Conservation (phyloP, 2,113 vertebrate genomes). For the Synchiropus splendidus region DNA sequence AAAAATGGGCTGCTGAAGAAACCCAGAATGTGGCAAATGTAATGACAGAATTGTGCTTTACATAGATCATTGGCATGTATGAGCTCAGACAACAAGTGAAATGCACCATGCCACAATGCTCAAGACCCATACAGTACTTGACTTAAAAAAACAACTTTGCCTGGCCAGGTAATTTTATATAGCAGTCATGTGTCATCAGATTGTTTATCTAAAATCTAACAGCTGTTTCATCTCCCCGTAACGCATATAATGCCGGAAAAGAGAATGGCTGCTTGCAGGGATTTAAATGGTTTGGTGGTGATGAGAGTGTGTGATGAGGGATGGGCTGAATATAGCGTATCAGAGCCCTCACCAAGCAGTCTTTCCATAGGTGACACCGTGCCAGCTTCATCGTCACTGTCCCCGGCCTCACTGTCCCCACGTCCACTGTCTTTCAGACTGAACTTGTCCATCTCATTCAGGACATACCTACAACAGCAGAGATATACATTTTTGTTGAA, state of each 20-base stretch:
- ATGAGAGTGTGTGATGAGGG: constrained; percentile 67
- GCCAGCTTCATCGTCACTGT: constrained; percentile 95
- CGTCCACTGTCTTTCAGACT: constrained; percentile 97
- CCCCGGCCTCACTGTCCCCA: constrained; percentile 95
- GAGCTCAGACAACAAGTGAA: no score
- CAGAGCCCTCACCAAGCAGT: constrained; percentile 89
- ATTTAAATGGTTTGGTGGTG: constrained; percentile 1
- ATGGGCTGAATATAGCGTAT: constrained; percentile 87
- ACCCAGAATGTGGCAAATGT: no score
- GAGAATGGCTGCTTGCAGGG: background rate
- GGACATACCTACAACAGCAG: constrained; percentile 76
- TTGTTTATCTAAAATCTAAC: no score
- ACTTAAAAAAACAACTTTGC: no score
- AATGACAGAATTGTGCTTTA: no score
- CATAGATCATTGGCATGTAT: no score
- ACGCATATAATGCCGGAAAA: background rate
- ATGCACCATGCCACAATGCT: no score
- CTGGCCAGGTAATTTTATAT: no score
- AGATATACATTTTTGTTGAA: constrained; percentile 2
- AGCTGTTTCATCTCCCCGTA: no score
- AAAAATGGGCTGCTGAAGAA: no score
- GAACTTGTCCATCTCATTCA: constrained; percentile 99
- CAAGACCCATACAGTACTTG: no score
- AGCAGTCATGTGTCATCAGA: no score
- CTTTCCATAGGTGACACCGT: constrained; percentile 93